Conservation (phyloP, 2,113 vertebrate genomes). For the Heterochromis multidens region DNA sequence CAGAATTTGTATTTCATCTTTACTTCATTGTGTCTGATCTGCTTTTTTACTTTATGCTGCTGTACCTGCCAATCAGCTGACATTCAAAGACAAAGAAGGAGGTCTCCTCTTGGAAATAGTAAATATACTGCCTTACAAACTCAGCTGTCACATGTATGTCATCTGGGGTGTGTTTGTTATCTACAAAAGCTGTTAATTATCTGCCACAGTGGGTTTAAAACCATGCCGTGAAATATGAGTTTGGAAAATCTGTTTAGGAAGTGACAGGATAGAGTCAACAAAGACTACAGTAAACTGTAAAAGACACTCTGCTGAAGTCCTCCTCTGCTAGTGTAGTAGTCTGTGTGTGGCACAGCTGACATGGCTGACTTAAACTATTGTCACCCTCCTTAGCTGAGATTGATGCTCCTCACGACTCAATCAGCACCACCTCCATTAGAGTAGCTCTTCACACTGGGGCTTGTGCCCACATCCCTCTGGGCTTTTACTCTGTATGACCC, state of each 20-base stretch:
- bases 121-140: neutral
- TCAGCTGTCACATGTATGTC: neutral
- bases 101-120: neutral
- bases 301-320: neutral
- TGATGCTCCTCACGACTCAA: neutral
- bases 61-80: neutral
- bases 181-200: neutral
- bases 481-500: conserved; percentile 19
- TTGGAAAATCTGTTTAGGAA: neutral
- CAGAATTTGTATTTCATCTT: neutral
- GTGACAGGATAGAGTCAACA: neutral
- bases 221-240: neutral
- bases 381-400: neutral
- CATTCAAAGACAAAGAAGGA: neutral
- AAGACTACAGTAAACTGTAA: neutral
- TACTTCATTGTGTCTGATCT: neutral
- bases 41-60: neutral
- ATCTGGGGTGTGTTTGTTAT: neutral
- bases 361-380: neutral
- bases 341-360: neutral
- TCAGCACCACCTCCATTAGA: conserved; percentile 1
- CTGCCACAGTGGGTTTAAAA: neutral
- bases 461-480: neutral
- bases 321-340: neutral
- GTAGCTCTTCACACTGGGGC: neutral